Evolutionary conservation across 2,113 vertebrate genomes (phyloP).

Genomic region (Hiodon tergisus): DNA sequence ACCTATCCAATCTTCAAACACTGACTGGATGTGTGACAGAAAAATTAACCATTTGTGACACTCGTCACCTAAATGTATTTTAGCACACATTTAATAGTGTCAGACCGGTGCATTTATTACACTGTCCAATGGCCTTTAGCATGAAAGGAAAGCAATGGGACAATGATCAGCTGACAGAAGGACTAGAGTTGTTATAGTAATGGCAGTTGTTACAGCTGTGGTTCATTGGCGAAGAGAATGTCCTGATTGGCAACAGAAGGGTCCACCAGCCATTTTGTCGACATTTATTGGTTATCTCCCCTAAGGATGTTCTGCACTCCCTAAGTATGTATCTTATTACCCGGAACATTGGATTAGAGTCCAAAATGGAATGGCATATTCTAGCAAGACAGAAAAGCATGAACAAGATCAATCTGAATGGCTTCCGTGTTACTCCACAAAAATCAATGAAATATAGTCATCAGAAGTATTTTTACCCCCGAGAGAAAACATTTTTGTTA

Average conservation of each 20-base stretch:
- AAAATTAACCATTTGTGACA: background rate
- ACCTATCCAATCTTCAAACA: background rate
- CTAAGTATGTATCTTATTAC: too few relatives aligned
- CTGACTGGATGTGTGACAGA: background rate
- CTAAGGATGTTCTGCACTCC: too few relatives aligned
- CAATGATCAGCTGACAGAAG: background rate
- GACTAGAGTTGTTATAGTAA: background rate
- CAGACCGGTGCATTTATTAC: background rate
- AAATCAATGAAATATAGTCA: too few relatives aligned
- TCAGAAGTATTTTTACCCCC: too few relatives aligned
- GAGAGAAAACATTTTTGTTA: background rate
- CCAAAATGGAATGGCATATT: too few relatives aligned
- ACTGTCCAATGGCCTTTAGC: background rate
- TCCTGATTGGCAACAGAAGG: background rate
- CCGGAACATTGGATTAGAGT: too few relatives aligned
- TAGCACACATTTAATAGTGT: background rate
- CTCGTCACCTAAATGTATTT: background rate
- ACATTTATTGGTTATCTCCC: background rate
- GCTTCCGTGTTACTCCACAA: too few relatives aligned
- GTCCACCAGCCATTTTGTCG: background rate
- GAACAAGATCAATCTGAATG: too few relatives aligned
- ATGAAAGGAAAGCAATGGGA: background rate
- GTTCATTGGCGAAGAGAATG: background rate
- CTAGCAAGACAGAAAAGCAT: too few relatives aligned
- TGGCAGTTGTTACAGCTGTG: background rate